Conservation (phyloP, 2,888 invertebrate genomes). For the Strigamia crassipes region DNA sequence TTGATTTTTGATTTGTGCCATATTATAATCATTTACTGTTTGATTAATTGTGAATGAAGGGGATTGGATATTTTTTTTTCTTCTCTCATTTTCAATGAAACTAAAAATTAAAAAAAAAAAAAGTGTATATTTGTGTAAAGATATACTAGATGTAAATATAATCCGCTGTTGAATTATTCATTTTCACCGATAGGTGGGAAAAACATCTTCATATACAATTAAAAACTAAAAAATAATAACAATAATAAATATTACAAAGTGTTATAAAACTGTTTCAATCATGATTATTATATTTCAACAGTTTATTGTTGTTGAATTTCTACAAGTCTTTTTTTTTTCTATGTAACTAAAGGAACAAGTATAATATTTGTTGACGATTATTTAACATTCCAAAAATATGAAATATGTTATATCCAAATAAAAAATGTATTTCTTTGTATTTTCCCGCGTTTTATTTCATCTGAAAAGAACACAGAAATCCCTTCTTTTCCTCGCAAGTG, state of each 20-base stretch:
- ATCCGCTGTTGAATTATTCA: not conserved
- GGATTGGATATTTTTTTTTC: not conserved
- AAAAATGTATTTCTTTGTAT: slow-evolving; percentile 28
- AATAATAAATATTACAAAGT: not conserved
- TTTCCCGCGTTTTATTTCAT: not conserved
- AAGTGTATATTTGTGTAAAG: not conserved
- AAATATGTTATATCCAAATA: not conserved
- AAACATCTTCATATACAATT: not conserved
- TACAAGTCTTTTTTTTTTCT: slow-evolving; percentile 28
- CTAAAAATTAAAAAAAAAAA: not conserved
- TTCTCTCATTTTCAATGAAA: not conserved
- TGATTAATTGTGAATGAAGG: not conserved
- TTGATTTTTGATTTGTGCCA: not conserved
- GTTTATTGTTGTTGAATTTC: slow-evolving; percentile 36
- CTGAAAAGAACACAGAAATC: too few relatives aligned
- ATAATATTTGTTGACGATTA: slow-evolving; percentile 17
- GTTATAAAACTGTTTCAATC: not conserved
- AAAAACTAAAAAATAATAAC: not conserved
- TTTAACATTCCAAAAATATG: slow-evolving; percentile 20
- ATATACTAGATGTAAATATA: not conserved
- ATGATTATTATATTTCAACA: slow-evolving; percentile 24
- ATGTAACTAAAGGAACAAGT: slow-evolving; percentile 27
- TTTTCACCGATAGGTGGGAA: not conserved
- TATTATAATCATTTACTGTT: not conserved
- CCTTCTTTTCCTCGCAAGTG: too few relatives aligned